These are phyloP conservation scores for Palloptera scutellata DNA, from an alignment of 2,888 invertebrate genomes.

Conservation along the genomic window DNA sequence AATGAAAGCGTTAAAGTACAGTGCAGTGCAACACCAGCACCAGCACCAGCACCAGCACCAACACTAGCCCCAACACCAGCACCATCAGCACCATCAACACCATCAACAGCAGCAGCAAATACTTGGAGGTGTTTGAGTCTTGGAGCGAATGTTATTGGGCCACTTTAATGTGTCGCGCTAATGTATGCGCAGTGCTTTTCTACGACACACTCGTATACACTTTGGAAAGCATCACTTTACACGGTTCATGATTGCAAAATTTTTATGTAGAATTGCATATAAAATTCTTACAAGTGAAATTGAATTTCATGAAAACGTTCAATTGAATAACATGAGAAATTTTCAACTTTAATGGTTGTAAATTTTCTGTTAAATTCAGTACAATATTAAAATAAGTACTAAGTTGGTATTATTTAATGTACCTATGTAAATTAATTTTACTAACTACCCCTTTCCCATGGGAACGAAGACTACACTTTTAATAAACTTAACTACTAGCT, in stretches of 20 bases:
- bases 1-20: conserved; percentile 35
- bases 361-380: neutral
- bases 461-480: conserved; percentile 19
- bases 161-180: conserved; percentile 12
- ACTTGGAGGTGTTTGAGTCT: conserved; percentile 35
- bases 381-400: neutral
- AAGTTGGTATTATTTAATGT: too few species aligned
- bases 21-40: conserved; percentile 14
- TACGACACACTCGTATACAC: neutral
- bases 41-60: conserved; percentile 1
- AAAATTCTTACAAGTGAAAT: too few species aligned
- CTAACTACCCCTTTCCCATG: too few species aligned
- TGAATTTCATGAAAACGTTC: too few species aligned
- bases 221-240: conserved; percentile 20
- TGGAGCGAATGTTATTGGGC: conserved; percentile 40
- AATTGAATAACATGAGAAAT: too few species aligned
- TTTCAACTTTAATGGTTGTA: too few species aligned
- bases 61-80: too few species aligned
- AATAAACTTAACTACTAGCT: conserved; percentile 35
- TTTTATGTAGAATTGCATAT: neutral
- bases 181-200: neutral
- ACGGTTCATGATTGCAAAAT: conserved; percentile 28
- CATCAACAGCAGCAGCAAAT: conserved; percentile 20
- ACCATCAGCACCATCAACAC: conserved; percentile 10
- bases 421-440: too few species aligned